Evolutionary conservation across 2,888 invertebrate species (phyloP).

Genomic region (Sinelater perroti): DNA sequence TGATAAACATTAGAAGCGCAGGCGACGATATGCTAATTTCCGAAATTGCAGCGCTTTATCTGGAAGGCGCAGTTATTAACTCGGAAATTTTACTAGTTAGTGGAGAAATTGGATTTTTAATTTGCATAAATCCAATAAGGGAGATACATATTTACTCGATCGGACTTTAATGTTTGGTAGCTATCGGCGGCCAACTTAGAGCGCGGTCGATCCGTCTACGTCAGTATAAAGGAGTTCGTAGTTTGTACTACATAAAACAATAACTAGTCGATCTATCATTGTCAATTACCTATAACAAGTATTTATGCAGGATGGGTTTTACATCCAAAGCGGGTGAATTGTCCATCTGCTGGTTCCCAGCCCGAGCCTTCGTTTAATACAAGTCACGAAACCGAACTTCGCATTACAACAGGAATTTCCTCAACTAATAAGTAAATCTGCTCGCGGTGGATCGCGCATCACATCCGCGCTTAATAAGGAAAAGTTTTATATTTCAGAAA

Average conservation of each 20-base stretch:
- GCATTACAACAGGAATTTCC: constrained; percentile 34
- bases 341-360: constrained; percentile 49
- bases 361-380: constrained; percentile 42
- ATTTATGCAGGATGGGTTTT: constrained; percentile 52
- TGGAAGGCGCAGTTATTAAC: background rate
- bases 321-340: constrained; percentile 51
- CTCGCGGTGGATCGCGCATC: constrained; percentile 17
- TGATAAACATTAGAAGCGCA: too few species aligned
- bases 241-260: constrained; percentile 53
- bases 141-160: constrained; percentile 42
- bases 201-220: constrained; percentile 47
- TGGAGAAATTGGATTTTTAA: constrained; percentile 31
- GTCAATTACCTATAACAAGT: constrained; percentile 54
- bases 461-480: constrained; percentile 22
- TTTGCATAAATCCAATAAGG: constrained; percentile 46
- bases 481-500: constrained; percentile 29
- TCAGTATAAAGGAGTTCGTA: constrained; percentile 51
- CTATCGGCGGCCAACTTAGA: constrained; percentile 20
- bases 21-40: constrained; percentile 13
- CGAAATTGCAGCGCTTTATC: background rate
- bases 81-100: constrained; percentile 9
- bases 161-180: constrained; percentile 42
- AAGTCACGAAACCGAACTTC: constrained; percentile 44
- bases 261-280: constrained; percentile 53
- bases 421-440: constrained; percentile 31